Conservation (phyloP, 2,888 invertebrate species). For the Drosophila dives region DNA sequence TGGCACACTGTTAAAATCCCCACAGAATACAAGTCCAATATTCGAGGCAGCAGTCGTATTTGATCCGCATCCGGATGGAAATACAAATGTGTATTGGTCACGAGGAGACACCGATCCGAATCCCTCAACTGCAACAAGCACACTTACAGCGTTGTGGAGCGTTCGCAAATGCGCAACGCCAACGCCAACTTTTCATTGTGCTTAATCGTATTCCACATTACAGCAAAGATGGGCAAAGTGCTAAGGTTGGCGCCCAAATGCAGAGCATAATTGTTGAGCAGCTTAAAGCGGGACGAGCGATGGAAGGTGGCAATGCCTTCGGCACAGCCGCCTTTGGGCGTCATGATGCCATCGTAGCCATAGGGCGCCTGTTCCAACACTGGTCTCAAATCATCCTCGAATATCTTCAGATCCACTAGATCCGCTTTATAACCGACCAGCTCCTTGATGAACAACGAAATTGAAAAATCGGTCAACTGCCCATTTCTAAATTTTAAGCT, state of each 20-base stretch:
- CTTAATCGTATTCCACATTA: slow-evolving; percentile 88
- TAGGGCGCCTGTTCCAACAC: slow-evolving; percentile 85
- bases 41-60: slow-evolving; percentile 89
- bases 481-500: too few species aligned
- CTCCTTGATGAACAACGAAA: slow-evolving; percentile 91
- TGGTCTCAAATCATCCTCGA: slow-evolving; percentile 88
- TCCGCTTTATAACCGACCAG: slow-evolving; percentile 93
- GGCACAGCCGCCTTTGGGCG: slow-evolving; percentile 89
- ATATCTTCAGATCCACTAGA: slow-evolving; percentile 93
- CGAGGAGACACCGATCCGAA: slow-evolving; percentile 87
- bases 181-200: slow-evolving; percentile 87
- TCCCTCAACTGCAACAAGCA: slow-evolving; percentile 87
- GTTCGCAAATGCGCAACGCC: slow-evolving; percentile 87
- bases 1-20: slow-evolving; percentile 96
- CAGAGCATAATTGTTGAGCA: slow-evolving; percentile 86
- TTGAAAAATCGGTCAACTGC: too few species aligned
- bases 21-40: slow-evolving; percentile 92
- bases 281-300: slow-evolving; percentile 88
- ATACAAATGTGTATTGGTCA: slow-evolving; percentile 96
- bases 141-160: slow-evolving; percentile 88
- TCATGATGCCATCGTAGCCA: slow-evolving; percentile 88
- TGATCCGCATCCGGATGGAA: slow-evolving; percentile 97
- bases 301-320: slow-evolving; percentile 95
- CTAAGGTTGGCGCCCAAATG: slow-evolving; percentile 87
- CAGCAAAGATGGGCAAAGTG: slow-evolving; percentile 85